Evolutionary conservation across 2,888 invertebrate species (phyloP).

Genomic region (Tetragonisca angustula): DNA sequence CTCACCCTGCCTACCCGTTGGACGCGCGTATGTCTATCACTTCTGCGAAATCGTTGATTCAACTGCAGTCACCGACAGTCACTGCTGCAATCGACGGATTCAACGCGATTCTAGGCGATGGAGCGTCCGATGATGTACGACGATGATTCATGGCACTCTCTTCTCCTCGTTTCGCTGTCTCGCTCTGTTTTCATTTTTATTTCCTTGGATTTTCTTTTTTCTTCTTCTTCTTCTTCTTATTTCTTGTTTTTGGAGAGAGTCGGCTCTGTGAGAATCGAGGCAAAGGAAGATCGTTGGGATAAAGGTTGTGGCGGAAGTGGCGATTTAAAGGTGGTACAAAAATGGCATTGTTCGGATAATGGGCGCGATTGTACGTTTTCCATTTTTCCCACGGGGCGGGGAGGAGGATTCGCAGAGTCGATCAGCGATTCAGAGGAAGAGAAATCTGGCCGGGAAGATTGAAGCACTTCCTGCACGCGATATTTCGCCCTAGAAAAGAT

Average conservation of each 20-base stretch:
- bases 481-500: background rate
- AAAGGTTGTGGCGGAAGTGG: conserved; percentile 11
- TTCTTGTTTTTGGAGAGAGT: background rate
- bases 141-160: conserved; percentile 57
- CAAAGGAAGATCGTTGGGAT: background rate
- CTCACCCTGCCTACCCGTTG: background rate
- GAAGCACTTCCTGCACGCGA: background rate
- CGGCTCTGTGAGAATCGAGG: background rate
- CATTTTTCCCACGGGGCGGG: conserved; percentile 33
- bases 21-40: conserved; percentile 33
- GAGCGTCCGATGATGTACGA: conserved; percentile 22
- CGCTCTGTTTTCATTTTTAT: background rate
- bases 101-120: conserved; percentile 45
- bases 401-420: conserved; percentile 33
- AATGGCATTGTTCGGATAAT: conserved; percentile 19
- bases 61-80: conserved; percentile 47
- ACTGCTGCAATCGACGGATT: conserved; percentile 58
- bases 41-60: conserved; percentile 67
- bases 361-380: conserved; percentile 25
- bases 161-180: background rate
- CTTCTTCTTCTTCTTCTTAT: too few species aligned
- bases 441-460: conserved; percentile 36
- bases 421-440: conserved; percentile 33
- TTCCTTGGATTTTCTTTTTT: too few species aligned
- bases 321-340: conserved; percentile 4